phyloP scores from a whole-genome alignment of 2,888 invertebrate species.

The Helleia helle region DNA sequence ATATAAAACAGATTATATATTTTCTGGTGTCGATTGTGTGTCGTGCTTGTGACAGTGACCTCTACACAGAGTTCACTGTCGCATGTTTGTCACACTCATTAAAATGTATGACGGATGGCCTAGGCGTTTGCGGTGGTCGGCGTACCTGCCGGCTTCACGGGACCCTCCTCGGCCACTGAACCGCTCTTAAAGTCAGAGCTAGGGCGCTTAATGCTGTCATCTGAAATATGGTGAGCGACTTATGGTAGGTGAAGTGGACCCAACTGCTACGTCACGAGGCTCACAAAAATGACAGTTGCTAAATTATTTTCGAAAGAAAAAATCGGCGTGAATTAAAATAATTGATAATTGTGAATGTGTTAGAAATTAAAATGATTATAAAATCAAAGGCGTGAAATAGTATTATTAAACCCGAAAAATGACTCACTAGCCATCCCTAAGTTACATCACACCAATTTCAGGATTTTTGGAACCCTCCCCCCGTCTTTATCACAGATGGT shows the following conservation, averaged over 20 bases:
- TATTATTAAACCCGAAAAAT: no score
- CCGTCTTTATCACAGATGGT: no score
- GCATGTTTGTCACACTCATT: constrained; percentile 61
- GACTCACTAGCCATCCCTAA: no score
- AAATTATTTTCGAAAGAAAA: not conserved
- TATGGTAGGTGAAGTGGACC: constrained; percentile 57
- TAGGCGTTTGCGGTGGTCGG: constrained; percentile 60
- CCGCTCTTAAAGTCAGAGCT: constrained; percentile 89
- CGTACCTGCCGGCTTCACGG: constrained; percentile 65
- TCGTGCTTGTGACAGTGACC: constrained; percentile 62
- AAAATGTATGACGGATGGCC: constrained; percentile 57
- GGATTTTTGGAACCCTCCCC: no score
- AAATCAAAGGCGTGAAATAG: no score
- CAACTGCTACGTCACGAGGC: constrained; percentile 48
- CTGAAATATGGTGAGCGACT: constrained; percentile 72
- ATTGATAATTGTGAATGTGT: no score
- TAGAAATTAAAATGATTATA: not conserved
- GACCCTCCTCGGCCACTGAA: constrained; percentile 62
- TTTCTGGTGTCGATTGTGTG: constrained; percentile 64
- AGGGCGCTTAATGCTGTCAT: constrained; percentile 87
- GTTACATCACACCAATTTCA: no score
- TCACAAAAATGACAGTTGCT: constrained; percentile 30
- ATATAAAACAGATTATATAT: constrained; percentile 71
- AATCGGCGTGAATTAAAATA: no score
- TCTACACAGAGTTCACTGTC: constrained; percentile 56